These are phyloP conservation scores for Vireo griseus DNA, from an alignment of 2,797 vertebrate genomes.

Conservation along the genomic window DNA sequence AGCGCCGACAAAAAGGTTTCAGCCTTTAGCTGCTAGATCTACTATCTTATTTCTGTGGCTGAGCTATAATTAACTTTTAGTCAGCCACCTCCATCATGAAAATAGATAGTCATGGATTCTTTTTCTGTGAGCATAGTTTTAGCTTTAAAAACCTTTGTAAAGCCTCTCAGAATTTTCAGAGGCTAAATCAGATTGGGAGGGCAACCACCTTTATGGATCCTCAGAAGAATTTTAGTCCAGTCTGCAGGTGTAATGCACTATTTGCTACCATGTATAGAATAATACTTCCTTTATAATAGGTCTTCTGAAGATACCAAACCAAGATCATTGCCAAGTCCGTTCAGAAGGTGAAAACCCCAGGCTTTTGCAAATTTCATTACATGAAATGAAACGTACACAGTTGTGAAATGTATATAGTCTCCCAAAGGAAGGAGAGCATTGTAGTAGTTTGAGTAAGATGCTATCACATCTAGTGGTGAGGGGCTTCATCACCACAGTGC, in stretches of 20 bases:
- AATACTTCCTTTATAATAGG: neutral
- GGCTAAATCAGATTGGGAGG: neutral
- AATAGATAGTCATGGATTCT: neutral
- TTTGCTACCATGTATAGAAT: rapidly evolving
- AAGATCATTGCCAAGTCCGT: neutral
- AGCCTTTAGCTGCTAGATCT: neutral
- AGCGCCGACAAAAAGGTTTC: slow-evolving; percentile 15
- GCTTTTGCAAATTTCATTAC: neutral
- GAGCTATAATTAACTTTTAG: slow-evolving; percentile 30
- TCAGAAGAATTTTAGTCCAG: neutral
- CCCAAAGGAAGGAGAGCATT: neutral
- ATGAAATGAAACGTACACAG: neutral
- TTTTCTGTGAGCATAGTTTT: neutral
- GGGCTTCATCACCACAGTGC: neutral
- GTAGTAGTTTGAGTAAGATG: neutral
- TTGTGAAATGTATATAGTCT: no score
- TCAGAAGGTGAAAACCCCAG: neutral
- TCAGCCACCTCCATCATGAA: neutral
- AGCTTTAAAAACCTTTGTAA: neutral
- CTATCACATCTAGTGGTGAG: neutral
- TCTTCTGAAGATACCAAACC: neutral
- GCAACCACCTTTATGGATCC: neutral
- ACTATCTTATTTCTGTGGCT: neutral
- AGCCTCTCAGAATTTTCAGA: neutral
- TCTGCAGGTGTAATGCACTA: neutral